phyloP scores from a whole-genome alignment of 1,140 invertebrate species.

The Daktulosphaira vitifoliae region DNA sequence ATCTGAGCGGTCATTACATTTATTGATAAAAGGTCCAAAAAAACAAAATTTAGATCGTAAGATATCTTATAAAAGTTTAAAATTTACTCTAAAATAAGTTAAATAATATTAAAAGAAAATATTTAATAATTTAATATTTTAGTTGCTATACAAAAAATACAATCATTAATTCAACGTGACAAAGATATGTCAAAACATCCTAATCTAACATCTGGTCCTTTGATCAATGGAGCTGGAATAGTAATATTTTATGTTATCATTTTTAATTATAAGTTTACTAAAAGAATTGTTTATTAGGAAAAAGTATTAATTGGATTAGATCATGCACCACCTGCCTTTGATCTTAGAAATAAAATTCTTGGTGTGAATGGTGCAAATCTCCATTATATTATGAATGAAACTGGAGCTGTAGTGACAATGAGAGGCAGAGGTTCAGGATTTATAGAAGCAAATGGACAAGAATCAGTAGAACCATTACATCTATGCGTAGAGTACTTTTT shows the following conservation, averaged over 20 bases:
- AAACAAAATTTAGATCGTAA: constrained; percentile 54
- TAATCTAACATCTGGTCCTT: constrained; percentile 10
- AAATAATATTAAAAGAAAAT: no score
- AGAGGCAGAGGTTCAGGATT: constrained; percentile 60
- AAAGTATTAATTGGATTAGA: constrained; percentile 70
- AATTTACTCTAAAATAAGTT: no score
- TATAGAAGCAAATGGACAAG: constrained; percentile 52
- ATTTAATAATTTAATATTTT: constrained; percentile 1
- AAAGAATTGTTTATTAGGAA: constrained; percentile 44
- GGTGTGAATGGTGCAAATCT: constrained; percentile 63
- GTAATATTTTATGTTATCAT: constrained; percentile 26
- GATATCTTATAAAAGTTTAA: constrained; percentile 38
- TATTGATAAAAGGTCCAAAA: constrained; percentile 53
- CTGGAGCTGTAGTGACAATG: constrained; percentile 62
- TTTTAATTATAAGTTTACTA: constrained; percentile 9
- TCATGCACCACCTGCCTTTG: constrained; percentile 63
- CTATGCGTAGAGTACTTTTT: constrained; percentile 59
- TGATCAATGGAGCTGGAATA: constrained; percentile 14
- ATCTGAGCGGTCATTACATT: constrained; percentile 50
- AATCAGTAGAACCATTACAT: constrained; percentile 70
- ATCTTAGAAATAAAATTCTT: constrained; percentile 62
- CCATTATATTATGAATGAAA: constrained; percentile 66
- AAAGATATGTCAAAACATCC: constrained; percentile 35
- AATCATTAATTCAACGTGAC: constrained; percentile 49
- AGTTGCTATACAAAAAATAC: constrained; percentile 55